phyloP scores from a whole-genome alignment of 2,797 vertebrate species.

The Gymnothorax reevesii region DNA sequence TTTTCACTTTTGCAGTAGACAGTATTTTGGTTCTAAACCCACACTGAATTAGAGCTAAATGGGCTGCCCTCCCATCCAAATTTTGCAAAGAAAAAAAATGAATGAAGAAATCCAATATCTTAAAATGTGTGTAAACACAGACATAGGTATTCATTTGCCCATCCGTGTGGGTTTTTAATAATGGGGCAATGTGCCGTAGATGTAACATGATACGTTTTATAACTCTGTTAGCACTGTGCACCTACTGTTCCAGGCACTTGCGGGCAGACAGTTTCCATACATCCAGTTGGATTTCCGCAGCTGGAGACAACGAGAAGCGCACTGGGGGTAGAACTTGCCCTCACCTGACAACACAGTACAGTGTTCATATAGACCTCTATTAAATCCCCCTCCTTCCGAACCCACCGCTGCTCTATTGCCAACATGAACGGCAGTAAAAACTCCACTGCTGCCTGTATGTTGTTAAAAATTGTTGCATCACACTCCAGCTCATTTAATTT shows the following conservation, averaged over 20 bases:
- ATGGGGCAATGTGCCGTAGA: conserved; percentile 47
- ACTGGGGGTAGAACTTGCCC: conserved; percentile 38
- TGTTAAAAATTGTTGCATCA: conserved; percentile 48
- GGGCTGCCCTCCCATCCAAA: conserved; percentile 37
- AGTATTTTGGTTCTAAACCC: not conserved
- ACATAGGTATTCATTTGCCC: conserved; percentile 52
- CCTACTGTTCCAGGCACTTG: conserved; percentile 54
- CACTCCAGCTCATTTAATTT: conserved; percentile 40
- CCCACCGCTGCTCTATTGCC: not conserved
- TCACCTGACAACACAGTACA: conserved; percentile 53
- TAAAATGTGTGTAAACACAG: conserved; percentile 45
- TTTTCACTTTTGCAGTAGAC: conserved; percentile 54
- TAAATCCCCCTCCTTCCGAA: conserved; percentile 6
- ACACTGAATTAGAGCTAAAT: not conserved
- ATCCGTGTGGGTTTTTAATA: conserved; percentile 58
- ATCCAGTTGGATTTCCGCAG: conserved; percentile 51
- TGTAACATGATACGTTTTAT: conserved; percentile 57
- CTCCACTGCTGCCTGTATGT: conserved; percentile 36
- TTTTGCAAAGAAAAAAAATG: conserved; percentile 58
- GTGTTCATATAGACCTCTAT: conserved; percentile 35
- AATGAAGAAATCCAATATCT: conserved; percentile 58
- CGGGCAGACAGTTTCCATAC: conserved; percentile 46
- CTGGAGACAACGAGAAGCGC: conserved; percentile 42
- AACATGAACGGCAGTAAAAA: conserved; percentile 41
- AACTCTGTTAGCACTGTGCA: conserved; percentile 49